Base-by-base conservation (phyloP, 2,888 invertebrate genomes). In the Acleris emargana region DNA sequence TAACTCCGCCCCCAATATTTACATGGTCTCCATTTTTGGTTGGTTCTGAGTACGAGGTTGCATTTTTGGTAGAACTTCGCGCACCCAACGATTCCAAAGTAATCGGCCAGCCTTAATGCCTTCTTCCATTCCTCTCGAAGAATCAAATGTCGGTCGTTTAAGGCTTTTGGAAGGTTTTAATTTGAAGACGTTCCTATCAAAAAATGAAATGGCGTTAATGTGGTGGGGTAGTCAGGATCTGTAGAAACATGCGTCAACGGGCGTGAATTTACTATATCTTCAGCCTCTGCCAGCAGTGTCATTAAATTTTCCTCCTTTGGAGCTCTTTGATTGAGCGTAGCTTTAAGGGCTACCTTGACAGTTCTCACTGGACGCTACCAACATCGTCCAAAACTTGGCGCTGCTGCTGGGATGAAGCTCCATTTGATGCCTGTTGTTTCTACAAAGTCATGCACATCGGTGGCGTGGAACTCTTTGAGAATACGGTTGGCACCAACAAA, bases 261-360 rank as follows among this genome's bases (percentile, higher is more conserved):
- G 7, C 69, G 53, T 22, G 59, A 58, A 45, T 71, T 68, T 0
- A 69, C 58, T 1, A 62, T 62, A 3, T 28, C 51, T 50, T 72
- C 69, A 0, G 68, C 70, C 67, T 72, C 70, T 11, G 47, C 5
- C 4, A 69, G 62, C 0, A 72, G 45, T 0, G 67, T 70, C 0
- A 16, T 1, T 2, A 68, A 50, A 6, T 62, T 50, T 49, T 71
- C 69, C 16, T 68, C 67, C 5, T 28, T 53, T 2, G 68, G 71
- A 0, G 52, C 18, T 11, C 58, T 17, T 11, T 66, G 61, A 20
- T 20, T 20, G 20, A 20, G 3, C 51, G 6, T 69, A 5, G 60
- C 53, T 0, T 47, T 17, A 2, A 70, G 22, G 0, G 71, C 68
- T 0, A 32, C 57, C 20, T 72, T 72, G 0, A 68, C 60, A 0